phyloP scores from a whole-genome alignment of 1,140 invertebrate species.

The Samia ricini region DNA sequence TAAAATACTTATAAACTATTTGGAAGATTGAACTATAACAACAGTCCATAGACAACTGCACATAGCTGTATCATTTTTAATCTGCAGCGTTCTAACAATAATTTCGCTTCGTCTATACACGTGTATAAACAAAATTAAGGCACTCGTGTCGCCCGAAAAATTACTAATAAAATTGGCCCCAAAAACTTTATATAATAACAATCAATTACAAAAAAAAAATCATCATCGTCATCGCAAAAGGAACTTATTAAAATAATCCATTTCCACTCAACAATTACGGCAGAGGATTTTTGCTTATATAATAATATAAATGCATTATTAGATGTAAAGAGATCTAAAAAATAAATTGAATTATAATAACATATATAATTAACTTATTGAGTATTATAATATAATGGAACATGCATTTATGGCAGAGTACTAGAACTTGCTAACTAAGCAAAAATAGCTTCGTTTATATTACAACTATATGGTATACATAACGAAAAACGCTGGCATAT shows the following conservation, averaged over 20 bases:
- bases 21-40: conserved; percentile 62
- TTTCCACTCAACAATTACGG: conserved; percentile 32
- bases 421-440: conserved; percentile 74
- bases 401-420: conserved; percentile 78
- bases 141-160: conserved; percentile 46
- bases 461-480: conserved; percentile 29
- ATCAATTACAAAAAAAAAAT: conserved; percentile 32
- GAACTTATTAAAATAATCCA: conserved; percentile 47
- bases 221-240: conserved; percentile 39
- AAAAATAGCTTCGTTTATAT: conserved; percentile 73
- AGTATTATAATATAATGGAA: conserved; percentile 79
- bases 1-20: conserved; percentile 68
- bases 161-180: conserved; percentile 47
- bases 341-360: conserved; percentile 54
- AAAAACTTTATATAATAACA: conserved; percentile 32
- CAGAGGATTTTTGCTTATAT: conserved; percentile 40
- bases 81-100: conserved; percentile 17
- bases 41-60: not conserved
- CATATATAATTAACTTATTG: conserved; percentile 72
- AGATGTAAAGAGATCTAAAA: conserved; percentile 75
- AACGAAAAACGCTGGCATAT: too few species aligned
- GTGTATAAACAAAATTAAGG: conserved; percentile 51
- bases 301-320: conserved; percentile 76
- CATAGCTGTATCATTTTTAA: conserved; percentile 14
- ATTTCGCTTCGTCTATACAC: not conserved